Evolutionary conservation across 2,113 vertebrate genomes (phyloP), one percentile per base, ranked within the genome.

Genomic region (Fulica atra): DNA sequence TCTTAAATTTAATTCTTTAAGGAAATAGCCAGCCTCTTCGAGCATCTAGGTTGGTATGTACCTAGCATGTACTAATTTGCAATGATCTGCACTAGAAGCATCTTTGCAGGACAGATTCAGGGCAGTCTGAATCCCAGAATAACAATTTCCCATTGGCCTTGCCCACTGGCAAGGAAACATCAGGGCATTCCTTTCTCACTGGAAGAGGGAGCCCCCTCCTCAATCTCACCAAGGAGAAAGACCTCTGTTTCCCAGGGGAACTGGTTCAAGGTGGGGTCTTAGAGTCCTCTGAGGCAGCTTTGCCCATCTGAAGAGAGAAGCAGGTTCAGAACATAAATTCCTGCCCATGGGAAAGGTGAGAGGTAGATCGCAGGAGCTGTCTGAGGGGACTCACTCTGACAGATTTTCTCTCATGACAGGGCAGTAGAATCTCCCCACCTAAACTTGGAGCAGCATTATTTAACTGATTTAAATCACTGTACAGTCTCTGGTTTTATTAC

Each of bases 161-260:
- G 44, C 19, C 25, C 7, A 29, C 7, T 38, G 26, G 7, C 5
- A 1, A 80, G 38, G 28, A 18, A 42, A 76, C 3, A 4, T 24
- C 16, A n/a, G 18, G 10, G 13, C n/a, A 68, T 6, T 48, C 33
- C 21, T 70, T 31, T 33, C 25, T 66, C 1, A 0, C 14, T 77
- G 42, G 12, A 15, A 51, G 11, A 8, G 3, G 2, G 0, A 26
- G 6, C 2, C 4, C 5, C 31, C 17, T 70, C 33, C 29, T 77
- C 14, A 21, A 14, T 5, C n/a, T 84, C n/a, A 20, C 15, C 13
- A 38, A 33, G 24, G 15, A 74, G 38, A 61, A 50, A 66, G 29
- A 24, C 7, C 11, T 69, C 15, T 1, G 0, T 50, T 82, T 72
- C 44, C 42, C 7, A 21, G 35, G 14, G 29, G 2, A 74, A 1